Evolutionary conservation across 2,888 invertebrate species (phyloP).

Genomic region (Timema cristinae): DNA sequence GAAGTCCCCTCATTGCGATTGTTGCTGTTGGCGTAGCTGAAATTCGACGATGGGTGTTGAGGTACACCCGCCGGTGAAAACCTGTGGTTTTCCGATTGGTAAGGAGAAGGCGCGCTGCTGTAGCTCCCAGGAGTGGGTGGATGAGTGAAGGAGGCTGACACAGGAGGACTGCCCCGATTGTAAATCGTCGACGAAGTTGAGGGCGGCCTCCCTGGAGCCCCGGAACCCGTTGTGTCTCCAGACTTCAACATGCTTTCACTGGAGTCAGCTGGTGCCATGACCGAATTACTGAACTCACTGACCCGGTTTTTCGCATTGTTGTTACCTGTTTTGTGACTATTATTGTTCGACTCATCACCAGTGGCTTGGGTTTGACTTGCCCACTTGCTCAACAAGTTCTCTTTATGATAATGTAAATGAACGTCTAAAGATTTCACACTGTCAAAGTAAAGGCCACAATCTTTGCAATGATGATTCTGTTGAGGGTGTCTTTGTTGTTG

Average conservation of each 20-base stretch:
- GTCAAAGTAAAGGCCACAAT: constrained; percentile 71
- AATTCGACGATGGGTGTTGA: constrained; percentile 30
- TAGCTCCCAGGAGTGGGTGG: constrained; percentile 63
- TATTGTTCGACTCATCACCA: constrained; percentile 63
- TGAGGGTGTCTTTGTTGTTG: constrained; percentile 40
- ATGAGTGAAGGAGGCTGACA: constrained; percentile 49
- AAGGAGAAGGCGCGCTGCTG: constrained; percentile 63
- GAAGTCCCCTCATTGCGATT: constrained; percentile 29
- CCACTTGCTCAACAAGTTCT: constrained; percentile 72
- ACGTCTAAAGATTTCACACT: constrained; percentile 73
- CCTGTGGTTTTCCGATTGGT: constrained; percentile 43
- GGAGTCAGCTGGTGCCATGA: constrained; percentile 70
- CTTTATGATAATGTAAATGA: constrained; percentile 75
- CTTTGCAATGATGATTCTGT: constrained; percentile 65
- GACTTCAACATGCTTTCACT: constrained; percentile 50
- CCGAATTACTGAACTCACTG: constrained; percentile 42
- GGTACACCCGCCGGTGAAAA: constrained; percentile 24
- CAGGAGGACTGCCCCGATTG: constrained; percentile 17
- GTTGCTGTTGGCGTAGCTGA: constrained; percentile 32
- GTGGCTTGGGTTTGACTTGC: constrained; percentile 50
- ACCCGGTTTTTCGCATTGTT: constrained; percentile 36
- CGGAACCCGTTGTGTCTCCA: constrained; percentile 37
- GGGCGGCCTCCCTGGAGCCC: constrained; percentile 31
- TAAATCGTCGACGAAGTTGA: constrained; percentile 54
- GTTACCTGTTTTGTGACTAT: constrained; percentile 49